Evolutionary conservation across 2,888 invertebrate genomes (phyloP).

Genomic region (Tridacna gigas): DNA sequence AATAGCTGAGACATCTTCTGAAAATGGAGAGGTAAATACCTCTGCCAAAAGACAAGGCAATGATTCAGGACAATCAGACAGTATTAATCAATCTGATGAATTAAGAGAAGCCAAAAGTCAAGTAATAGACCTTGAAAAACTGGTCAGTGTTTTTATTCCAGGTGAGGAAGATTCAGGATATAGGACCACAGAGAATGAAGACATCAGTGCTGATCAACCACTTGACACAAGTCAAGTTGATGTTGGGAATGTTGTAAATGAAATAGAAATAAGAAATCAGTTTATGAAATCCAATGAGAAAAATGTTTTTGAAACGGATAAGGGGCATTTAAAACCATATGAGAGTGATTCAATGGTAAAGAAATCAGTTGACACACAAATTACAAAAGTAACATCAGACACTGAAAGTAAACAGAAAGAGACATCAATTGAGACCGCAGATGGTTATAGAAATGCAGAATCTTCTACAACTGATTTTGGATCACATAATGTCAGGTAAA

Average conservation of each 20-base stretch:
- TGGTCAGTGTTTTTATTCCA: constrained; percentile 42
- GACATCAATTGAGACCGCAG: background rate
- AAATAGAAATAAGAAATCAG: constrained; percentile 38
- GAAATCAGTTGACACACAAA: background rate
- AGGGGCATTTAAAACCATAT: background rate
- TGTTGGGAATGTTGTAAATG: constrained; percentile 45
- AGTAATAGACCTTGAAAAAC: background rate
- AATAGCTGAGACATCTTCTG: background rate
- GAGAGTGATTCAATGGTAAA: background rate
- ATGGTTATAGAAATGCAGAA: constrained; percentile 34
- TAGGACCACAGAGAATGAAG: background rate
- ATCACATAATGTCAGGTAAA: constrained; percentile 41
- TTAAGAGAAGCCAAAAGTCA: background rate
- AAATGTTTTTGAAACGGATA: constrained; percentile 19
- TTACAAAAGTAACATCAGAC: background rate
- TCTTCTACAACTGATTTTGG: constrained; percentile 24
- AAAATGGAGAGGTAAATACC: background rate
- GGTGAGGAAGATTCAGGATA: constrained; percentile 16
- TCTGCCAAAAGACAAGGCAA: background rate
- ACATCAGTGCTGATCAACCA: background rate
- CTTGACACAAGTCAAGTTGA: constrained; percentile 33
- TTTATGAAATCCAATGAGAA: constrained; percentile 16
- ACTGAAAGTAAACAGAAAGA: background rate
- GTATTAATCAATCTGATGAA: background rate
- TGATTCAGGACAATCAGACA: no score